These are phyloP conservation scores for Eurypyga helias DNA, from an alignment of 2,113 vertebrate genomes.

Conservation along the genomic window DNA sequence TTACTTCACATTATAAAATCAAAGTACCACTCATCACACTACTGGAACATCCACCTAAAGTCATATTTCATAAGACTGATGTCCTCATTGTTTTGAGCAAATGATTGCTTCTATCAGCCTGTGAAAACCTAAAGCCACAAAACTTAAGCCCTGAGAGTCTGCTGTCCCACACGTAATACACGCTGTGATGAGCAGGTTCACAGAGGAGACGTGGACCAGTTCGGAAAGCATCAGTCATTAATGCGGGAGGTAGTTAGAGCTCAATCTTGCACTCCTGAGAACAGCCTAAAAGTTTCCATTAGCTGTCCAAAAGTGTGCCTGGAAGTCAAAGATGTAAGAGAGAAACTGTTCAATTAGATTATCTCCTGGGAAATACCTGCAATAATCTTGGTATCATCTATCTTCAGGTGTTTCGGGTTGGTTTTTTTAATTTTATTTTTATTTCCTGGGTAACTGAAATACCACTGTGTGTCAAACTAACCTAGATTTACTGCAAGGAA, in stretches of 20 bases:
- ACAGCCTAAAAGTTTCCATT: not conserved
- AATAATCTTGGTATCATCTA: not conserved
- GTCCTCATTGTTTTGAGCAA: not conserved
- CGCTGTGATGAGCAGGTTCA: not conserved
- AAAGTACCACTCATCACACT: not conserved
- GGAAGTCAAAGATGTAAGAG: not conserved
- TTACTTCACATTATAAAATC: not conserved
- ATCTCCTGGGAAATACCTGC: not conserved
- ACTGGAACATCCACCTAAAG: not conserved
- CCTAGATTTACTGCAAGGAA: slow-evolving; percentile 18
- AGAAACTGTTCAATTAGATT: not conserved
- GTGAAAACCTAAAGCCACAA: not conserved
- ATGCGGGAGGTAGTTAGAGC: not conserved
- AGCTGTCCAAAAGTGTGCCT: not conserved
- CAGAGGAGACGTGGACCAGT: not conserved
- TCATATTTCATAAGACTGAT: not conserved
- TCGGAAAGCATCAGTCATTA: not conserved
- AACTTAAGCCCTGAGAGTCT: not conserved
- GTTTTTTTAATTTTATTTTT: not conserved
- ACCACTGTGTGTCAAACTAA: not conserved
- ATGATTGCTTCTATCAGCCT: not conserved
- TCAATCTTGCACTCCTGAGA: not conserved
- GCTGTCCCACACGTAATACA: not conserved
- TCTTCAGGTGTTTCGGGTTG: not conserved
- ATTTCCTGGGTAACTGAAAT: not conserved